phyloP scores from a whole-genome alignment of 2,113 vertebrate genomes.

The Urocitellus parryii region DNA sequence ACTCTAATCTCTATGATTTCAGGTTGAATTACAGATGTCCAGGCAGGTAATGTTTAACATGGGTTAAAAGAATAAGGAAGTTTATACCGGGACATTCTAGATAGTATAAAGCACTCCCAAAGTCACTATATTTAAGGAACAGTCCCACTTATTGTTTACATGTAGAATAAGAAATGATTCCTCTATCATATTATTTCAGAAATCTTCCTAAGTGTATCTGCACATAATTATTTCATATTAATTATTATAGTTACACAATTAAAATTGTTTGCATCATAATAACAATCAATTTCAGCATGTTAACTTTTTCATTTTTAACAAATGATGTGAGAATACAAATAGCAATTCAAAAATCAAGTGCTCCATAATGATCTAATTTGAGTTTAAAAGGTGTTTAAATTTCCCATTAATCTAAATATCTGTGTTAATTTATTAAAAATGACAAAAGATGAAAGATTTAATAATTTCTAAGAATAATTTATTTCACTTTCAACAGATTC shows the following conservation, averaged over 20 bases:
- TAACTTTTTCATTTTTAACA: constrained; percentile 41
- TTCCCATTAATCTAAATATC: constrained; percentile 53
- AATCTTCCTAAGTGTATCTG: neutral
- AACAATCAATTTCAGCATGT: constrained; percentile 61
- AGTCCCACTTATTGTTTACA: neutral
- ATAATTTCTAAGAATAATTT: neutral
- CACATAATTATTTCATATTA: constrained; percentile 37
- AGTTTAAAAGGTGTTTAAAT: constrained; percentile 71
- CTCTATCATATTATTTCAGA: neutral
- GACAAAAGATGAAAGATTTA: neutral
- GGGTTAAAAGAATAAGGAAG: neutral
- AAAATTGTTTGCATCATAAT: constrained; percentile 35
- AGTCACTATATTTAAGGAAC: neutral
- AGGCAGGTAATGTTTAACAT: neutral
- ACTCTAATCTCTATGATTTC: neutral
- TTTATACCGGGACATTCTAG: neutral
- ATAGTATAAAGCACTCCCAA: neutral
- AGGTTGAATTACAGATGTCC: neutral
- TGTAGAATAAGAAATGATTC: neutral
- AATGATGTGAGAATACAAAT: neutral
- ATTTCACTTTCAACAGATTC: neutral
- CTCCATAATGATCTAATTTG: constrained; percentile 65
- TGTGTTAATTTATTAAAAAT: constrained; percentile 19
- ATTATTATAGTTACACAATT: constrained; percentile 48
- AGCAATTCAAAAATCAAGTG: constrained; percentile 65